These are phyloP conservation scores for Neotoxoptera formosana DNA, from an alignment of 1,140 invertebrate genomes.

Conservation along the genomic window DNA sequence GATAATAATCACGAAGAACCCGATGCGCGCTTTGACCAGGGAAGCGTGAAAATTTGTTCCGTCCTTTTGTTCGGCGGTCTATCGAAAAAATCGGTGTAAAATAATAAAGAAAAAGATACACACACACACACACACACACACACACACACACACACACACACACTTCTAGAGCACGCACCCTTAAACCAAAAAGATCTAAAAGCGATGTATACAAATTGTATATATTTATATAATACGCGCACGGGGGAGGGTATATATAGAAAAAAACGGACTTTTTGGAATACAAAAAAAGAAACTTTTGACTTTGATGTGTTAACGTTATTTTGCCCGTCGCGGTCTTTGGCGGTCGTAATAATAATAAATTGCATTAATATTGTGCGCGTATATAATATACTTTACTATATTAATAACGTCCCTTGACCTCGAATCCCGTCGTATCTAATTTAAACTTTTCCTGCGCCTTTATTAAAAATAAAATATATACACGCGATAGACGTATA, in stretches of 20 bases:
- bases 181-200: constrained; percentile 39
- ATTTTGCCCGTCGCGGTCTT: constrained; percentile 37
- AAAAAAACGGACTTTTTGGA: constrained; percentile 21
- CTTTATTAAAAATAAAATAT: constrained; percentile 41
- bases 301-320: constrained; percentile 52
- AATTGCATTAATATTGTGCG: constrained; percentile 41
- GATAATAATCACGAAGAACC: constrained; percentile 16
- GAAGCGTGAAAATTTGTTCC: constrained; percentile 37
- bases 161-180: neutral
- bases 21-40: constrained; percentile 25
- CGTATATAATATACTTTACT: constrained; percentile 22
- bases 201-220: constrained; percentile 41
- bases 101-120: neutral
- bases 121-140: neutral
- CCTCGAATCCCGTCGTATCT: constrained; percentile 43
- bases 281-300: constrained; percentile 25
- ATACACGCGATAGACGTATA: neutral
- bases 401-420: constrained; percentile 52
- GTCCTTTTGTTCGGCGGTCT: neutral
- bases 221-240: constrained; percentile 23
- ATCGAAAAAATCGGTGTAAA: constrained; percentile 33
- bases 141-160: neutral
- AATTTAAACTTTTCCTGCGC: constrained; percentile 46
- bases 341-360: constrained; percentile 42
- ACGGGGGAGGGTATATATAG: neutral